Base-by-base conservation (phyloP, 2,113 vertebrate species). In the Salvelinus fontinalis region DNA sequence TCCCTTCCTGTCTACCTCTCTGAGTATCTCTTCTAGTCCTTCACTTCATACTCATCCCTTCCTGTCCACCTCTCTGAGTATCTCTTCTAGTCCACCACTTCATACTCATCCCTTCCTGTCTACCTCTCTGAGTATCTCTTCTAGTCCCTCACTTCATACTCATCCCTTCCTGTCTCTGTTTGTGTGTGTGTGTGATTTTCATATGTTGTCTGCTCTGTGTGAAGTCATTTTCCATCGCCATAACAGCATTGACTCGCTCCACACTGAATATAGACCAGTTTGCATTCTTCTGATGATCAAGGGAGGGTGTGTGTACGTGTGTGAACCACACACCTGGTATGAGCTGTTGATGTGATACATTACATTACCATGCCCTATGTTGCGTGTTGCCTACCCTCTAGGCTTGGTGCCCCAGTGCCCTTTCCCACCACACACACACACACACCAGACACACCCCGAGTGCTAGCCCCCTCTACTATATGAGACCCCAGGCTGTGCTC, bases 331-430 rank as follows among this genome's bases (percentile, higher is more conserved):
- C 26, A 66, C 13, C 22, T 68, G 66, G 27, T 31, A 39, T 26
- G 66, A 29, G 26, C 16, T 68, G 14, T 68, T 68, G 24, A 26
- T 64, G 60, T 26, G 22, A n/a, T 26, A 64, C n/a, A 22, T 3
- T 26, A n/a, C 60, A 22, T 64, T 22, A 22, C 22, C 60, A 64
- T 64, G 5, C 1, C 60, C 60, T 3, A 5, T 54, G 51, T 54
- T 54, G 39, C 39, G 2, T 39, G 8, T 39, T 39, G 51, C 51
- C 12, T 54, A 3, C 51, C 51, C 51, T 54, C 16, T 54, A 5
- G 51, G 51, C 16, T 54, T 18, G 16, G 51, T 54, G 39, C 39
- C 11, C 84, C 83, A 86, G 76, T 81, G 75, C 79, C 85, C 73
- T 74, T 31, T 29, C 27, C 24, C 27, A 9, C 65, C 27, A 11